These are phyloP conservation scores for Orthosia incerta DNA, from an alignment of 2,888 invertebrate species.

Conservation along the genomic window DNA sequence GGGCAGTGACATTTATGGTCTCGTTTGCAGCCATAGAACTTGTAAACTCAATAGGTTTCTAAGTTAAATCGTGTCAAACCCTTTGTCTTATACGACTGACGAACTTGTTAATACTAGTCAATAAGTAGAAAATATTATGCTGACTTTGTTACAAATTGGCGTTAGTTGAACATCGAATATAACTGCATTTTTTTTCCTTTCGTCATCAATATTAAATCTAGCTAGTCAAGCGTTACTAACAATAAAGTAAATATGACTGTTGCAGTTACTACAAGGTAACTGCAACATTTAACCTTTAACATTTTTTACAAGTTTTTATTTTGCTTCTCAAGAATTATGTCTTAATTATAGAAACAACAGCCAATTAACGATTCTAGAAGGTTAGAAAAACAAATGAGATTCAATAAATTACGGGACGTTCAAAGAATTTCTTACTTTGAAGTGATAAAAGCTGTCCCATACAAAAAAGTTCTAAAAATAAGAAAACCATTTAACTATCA, in stretches of 20 bases:
- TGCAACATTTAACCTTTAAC: too few species aligned
- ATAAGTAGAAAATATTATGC: background rate
- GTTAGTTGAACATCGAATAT: background rate
- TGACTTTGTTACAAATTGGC: conserved; percentile 2
- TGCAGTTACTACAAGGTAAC: too few species aligned
- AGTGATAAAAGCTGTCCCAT: background rate
- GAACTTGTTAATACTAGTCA: background rate
- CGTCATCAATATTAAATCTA: conserved; percentile 17
- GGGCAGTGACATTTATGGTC: conserved; percentile 44
- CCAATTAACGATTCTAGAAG: conserved; percentile 22
- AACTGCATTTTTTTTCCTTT: conserved; percentile 16
- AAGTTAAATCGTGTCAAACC: background rate
- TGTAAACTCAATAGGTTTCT: background rate
- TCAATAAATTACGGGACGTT: background rate
- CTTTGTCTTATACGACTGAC: conserved; percentile 1
- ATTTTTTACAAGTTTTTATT: background rate
- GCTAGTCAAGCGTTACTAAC: conserved; percentile 1
- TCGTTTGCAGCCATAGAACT: conserved; percentile 19
- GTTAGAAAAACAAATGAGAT: background rate
- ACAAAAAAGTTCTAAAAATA: background rate
- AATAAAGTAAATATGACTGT: background rate
- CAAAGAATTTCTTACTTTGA: background rate
- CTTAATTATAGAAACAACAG: conserved; percentile 4
- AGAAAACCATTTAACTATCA: background rate
- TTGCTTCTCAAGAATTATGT: background rate